Evolutionary conservation across 2,797 vertebrate species (phyloP).

Genomic region (Peromyscus aztecus): DNA sequence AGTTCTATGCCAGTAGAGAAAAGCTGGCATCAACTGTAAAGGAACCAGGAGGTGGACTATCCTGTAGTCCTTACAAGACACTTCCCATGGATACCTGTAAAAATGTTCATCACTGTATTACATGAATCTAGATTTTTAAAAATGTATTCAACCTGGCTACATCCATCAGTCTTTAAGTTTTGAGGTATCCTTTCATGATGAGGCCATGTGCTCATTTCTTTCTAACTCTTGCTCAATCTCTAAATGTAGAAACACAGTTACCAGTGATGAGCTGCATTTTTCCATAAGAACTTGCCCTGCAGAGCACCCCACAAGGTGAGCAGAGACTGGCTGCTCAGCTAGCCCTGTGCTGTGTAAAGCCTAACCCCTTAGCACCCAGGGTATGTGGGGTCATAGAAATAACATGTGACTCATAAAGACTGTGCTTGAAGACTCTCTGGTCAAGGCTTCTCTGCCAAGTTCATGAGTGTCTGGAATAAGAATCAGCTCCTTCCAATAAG

Average conservation of each 20-base stretch:
- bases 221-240: not conserved
- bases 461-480: not conserved
- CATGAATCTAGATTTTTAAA: not conserved
- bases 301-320: rapidly evolving
- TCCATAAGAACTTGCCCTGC: not conserved
- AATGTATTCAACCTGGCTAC: not conserved
- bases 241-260: not conserved
- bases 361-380: rapidly evolving
- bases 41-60: rapidly evolving
- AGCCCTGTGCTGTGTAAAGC: rapidly evolving
- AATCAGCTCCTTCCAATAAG: no score
- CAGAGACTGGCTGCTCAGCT: no score
- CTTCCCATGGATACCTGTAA: not conserved
- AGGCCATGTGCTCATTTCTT: not conserved
- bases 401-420: rapidly evolving
- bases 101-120: not conserved
- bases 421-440: not conserved
- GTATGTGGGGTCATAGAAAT: not conserved
- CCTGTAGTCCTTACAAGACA: not conserved
- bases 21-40: no score
- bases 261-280: not conserved
- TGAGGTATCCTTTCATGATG: not conserved
- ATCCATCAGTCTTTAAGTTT: not conserved
- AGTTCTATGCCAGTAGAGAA: not conserved
- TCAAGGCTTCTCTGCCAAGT: not conserved